phyloP scores from a whole-genome alignment of 35 echinoderm and acorn worm genomes.

The Strongylocentrotus purpuratus region DNA sequence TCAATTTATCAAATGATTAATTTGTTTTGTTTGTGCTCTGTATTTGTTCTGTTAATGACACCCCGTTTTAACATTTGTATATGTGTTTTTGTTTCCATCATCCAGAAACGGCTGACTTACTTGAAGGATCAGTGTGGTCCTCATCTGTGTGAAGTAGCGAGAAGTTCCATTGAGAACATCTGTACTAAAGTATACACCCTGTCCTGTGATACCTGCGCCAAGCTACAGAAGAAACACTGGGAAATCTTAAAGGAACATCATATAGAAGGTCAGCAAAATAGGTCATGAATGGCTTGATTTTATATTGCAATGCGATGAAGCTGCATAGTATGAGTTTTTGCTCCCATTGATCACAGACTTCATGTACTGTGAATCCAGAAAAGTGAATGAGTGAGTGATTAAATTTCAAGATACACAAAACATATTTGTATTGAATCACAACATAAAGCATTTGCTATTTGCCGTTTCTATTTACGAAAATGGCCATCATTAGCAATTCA shows the following conservation, averaged over 20 bases:
- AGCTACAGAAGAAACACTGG: conserved; percentile 85
- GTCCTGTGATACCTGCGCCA: conserved; percentile 73
- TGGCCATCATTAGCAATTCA: no score
- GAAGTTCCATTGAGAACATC: conserved; percentile 89
- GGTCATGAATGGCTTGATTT: background rate
- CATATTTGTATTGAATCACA: no score
- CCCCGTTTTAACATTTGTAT: background rate
- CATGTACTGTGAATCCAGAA: no score
- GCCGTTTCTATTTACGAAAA: no score
- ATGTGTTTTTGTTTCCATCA: background rate
- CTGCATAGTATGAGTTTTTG: no score
- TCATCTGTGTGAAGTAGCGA: conserved; percentile 78
- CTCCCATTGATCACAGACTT: no score
- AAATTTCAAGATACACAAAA: no score
- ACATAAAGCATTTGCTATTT: no score
- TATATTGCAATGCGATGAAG: background rate
- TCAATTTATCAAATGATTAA: no score
- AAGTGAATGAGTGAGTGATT: no score
- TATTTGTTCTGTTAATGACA: background rate
- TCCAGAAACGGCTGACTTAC: conserved; percentile 88
- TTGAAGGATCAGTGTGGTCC: conserved; percentile 96
- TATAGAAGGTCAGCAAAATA: conserved; percentile 76
- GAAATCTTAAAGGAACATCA: conserved; percentile 93
- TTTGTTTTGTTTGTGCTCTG: background rate
- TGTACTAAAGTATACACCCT: conserved; percentile 89